Evolutionary conservation across 1,140 invertebrate genomes (phyloP).

Genomic region (Orussus abietinus): DNA sequence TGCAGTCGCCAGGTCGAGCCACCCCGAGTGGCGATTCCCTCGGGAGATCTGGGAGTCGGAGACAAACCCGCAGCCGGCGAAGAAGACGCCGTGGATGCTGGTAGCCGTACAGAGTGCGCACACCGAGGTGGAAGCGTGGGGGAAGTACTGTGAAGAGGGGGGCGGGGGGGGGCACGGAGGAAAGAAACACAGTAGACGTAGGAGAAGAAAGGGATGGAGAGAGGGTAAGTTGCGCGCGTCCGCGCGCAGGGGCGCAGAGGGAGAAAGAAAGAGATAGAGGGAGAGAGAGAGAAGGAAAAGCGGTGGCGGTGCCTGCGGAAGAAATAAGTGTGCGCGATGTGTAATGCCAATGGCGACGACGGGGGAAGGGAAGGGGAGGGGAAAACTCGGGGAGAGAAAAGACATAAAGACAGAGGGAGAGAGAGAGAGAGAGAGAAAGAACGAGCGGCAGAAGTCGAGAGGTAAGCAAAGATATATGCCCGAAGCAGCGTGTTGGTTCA

Average conservation of each 20-base stretch:
- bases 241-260: conserved; percentile 9
- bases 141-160: conserved; percentile 9
- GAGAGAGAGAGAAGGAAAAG: conserved; percentile 35
- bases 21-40: too few relatives aligned
- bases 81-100: too few relatives aligned
- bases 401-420: conserved; percentile 41
- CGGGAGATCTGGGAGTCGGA: too few relatives aligned
- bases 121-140: conserved; percentile 5
- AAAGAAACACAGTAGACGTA: conserved; percentile 16
- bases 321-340: conserved; percentile 49
- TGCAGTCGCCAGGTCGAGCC: too few relatives aligned
- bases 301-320: conserved; percentile 45
- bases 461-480: too few relatives aligned
- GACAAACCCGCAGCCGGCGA: too few relatives aligned
- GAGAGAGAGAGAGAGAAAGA: conserved; percentile 52
- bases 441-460: too few relatives aligned
- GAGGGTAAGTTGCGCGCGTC: not conserved
- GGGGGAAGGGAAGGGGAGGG: conserved; percentile 27
- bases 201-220: conserved; percentile 3
- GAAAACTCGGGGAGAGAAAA: conserved; percentile 23
- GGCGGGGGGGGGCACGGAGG: conserved; percentile 11
- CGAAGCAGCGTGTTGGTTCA: too few relatives aligned
- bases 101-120: too few relatives aligned
- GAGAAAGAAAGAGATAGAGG: conserved; percentile 26
- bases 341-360: conserved; percentile 51